Evolutionary conservation across 2,113 vertebrate genomes (phyloP), one percentile per base, ranked within the genome.

Genomic region (Glaucidium brasilianum): DNA sequence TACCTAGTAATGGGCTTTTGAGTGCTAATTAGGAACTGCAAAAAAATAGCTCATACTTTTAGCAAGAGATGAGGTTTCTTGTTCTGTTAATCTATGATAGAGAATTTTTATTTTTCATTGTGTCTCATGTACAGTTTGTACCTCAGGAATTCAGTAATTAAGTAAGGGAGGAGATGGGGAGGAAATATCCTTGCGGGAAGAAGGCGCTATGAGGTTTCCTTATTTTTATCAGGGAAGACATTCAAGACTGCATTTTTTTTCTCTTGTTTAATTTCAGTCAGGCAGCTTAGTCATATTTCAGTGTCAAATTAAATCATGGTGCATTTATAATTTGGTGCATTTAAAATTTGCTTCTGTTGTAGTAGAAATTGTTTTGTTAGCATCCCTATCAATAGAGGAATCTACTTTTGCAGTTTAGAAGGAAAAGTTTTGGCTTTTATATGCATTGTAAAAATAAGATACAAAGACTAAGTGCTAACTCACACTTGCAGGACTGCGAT

Each of bases 181-280:
- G 37, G 39, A 88, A 92, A 68, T 79, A 60, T 22, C 56, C 30
- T 66, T 63, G 39, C 64, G 74, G 29, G 74, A 26, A 92, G 73
- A 91, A 77, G 55, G 45, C 87, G 62, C 49, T 90, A 21, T 80
- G 58, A 88, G 71, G 21, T 83, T 96, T 92, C 49, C 45, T 79
- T 95, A 30, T 64, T 85, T 96, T 93, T 85, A 60, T 90, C 71
- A 49, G 35, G 67, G 35, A 53, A 81, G 79, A 84, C 39, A 23
- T 49, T 29, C 63, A 88, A 88, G 59, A 80, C 37, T 91, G 64
- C 37, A 2, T 74, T 95, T 18, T 53, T 58, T 93, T 67, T 94
- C n/a, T 77, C 22, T 69, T 91, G 43, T 67, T 90, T 77, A 94
- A 89, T 92, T 96, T 94, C 41, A 80, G 25, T 92, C 50, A 69